Base-by-base conservation (phyloP, 2,888 invertebrate species). In the Sycophila texana region DNA sequence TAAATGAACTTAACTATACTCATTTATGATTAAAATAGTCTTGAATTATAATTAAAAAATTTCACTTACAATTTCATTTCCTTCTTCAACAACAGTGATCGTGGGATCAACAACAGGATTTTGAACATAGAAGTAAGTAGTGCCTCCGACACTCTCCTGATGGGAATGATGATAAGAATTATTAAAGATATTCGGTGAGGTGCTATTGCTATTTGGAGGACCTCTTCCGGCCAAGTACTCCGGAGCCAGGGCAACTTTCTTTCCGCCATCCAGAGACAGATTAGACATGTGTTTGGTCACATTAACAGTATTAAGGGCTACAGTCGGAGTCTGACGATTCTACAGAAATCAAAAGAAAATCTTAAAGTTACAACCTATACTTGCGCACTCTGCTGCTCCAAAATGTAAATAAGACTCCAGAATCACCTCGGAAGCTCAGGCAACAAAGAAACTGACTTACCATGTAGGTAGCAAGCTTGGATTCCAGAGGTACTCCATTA, bases 101-200 rank as follows among this genome's bases (percentile, higher is more conserved):
- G 57, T 16, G n/a, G 75, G 70, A 74, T 90, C 89, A 60, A 86
- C 84, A 20, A 87, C 84, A 57, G 88, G 84, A 80, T 90, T 89
- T 81, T 95, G 94, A 55, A 95, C 93, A 90, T 97, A 98, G 91
- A 98, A 98, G 90, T 98, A 98, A 68, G 98, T 98, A 18, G 98
- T 98, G 39, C 98, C 98, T 76, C 97, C 97, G 82, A 97, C 96
- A 92, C 96, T 97, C 91, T 97, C 97, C 94, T 97, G 92, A 39
- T 39, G 39, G 10, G 39, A 39, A 74, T 91, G 92, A 85, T 90
- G 89, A 83, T 87, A 90, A 74, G 90, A 89, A 83, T 88, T 90
- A 82, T 88, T 90, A 75, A 89, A 89, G 66, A 89, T 85, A 85
- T 90, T 90, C 20, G 90, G 88, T 5, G 90, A 89, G 80, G 88